A percentile compares a stretch with the other conserved stretches of the same genome.
phyloP scores from a whole-genome alignment of 2,888 invertebrate genomes.

The Oxystoma pomonae region DNA sequence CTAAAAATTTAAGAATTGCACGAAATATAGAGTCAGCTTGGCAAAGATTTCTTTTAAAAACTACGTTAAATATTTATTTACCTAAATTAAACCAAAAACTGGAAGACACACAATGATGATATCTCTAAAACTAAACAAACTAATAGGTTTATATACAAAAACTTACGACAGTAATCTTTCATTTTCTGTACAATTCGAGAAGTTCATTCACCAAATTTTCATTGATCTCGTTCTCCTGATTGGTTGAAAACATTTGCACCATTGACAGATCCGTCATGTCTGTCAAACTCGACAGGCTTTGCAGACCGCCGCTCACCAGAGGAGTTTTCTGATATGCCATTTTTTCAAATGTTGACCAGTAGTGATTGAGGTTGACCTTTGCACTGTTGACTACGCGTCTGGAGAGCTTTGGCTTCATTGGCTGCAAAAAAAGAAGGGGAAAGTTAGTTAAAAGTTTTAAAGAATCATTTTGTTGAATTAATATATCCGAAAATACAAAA shows the following conservation, averaged over 20 bases:
- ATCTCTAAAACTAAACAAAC: slow-evolving; percentile 8
- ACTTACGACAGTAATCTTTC: slow-evolving; percentile 12
- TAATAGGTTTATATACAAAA: slow-evolving; percentile 10
- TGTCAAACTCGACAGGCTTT: slow-evolving; percentile 43
- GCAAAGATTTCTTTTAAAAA: slow-evolving; percentile 11
- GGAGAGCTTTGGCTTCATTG: slow-evolving; percentile 55
- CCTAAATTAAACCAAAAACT: too few species aligned
- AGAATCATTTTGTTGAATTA: too few species aligned
- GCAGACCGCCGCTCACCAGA: slow-evolving; percentile 48
- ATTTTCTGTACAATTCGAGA: slow-evolving; percentile 51
- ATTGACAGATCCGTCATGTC: slow-evolving; percentile 41
- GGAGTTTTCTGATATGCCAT: slow-evolving; percentile 38
- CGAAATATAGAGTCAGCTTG: slow-evolving; percentile 20
- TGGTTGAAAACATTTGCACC: slow-evolving; percentile 34
- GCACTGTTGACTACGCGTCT: slow-evolving; percentile 55
- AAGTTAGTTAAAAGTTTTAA: too few species aligned
- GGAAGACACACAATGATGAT: not conserved
- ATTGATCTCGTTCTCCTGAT: slow-evolving; percentile 48
- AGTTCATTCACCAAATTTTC: slow-evolving; percentile 59
- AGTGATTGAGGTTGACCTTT: slow-evolving; percentile 61
- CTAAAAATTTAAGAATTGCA: slow-evolving; percentile 1
- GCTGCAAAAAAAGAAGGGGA: too few species aligned
- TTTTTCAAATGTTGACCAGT: slow-evolving; percentile 59
- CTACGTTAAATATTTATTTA: not conserved
- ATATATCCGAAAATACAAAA: too few species aligned